These are phyloP conservation scores for Lagenorhynchus albirostris DNA, from an alignment of 2,113 vertebrate species.

Conservation along the genomic window DNA sequence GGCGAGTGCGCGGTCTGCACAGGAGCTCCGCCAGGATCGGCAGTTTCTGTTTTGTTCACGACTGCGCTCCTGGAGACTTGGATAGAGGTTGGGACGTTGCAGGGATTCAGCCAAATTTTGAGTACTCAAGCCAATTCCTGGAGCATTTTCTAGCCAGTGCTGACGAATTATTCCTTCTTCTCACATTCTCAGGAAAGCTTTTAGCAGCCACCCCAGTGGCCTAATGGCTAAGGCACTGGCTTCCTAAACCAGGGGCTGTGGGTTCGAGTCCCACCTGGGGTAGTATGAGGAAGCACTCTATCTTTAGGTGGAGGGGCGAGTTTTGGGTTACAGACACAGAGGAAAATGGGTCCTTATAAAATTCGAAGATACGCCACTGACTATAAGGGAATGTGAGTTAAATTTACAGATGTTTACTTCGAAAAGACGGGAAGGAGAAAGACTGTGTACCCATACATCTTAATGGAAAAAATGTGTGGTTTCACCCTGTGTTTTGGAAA, in stretches of 20 bases:
- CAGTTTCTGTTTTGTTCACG: background rate
- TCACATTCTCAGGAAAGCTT: rapidly evolving
- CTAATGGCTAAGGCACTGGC: constrained; percentile 78
- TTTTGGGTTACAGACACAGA: background rate
- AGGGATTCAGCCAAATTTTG: rapidly evolving
- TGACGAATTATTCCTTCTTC: background rate
- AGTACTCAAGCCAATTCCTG: too few relatives aligned
- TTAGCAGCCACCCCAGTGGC: background rate
- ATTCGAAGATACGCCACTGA: background rate
- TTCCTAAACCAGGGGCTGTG: constrained; percentile 86
- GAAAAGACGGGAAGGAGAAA: background rate
- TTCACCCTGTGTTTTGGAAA: background rate
- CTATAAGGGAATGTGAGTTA: too few relatives aligned
- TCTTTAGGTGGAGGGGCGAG: rapidly evolving
- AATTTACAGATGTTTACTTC: too few relatives aligned
- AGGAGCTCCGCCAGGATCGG: background rate
- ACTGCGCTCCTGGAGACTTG: too few relatives aligned
- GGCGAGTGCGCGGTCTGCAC: background rate
- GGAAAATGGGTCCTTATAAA: background rate
- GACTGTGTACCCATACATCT: background rate
- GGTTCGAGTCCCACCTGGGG: constrained; percentile 85
- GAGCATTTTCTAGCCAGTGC: rapidly evolving
- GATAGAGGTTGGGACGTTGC: background rate
- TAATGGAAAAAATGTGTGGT: too few relatives aligned
- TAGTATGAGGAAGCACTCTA: rapidly evolving